Base-by-base conservation (phyloP, 2,797 vertebrate genomes). In the Poeciliopsis turneri region DNA sequence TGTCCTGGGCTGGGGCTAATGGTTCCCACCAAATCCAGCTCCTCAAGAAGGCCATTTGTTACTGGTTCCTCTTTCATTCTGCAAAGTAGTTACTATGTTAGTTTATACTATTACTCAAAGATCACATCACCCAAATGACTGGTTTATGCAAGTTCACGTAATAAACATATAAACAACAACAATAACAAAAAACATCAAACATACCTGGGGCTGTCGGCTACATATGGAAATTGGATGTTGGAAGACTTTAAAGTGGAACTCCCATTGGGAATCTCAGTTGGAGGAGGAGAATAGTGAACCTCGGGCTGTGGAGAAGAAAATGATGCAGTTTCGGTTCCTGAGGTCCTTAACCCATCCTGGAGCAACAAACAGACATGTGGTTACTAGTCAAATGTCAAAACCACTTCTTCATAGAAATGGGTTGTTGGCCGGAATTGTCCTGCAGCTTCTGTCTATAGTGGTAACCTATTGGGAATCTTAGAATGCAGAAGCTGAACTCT, bases 321-420 rank as follows among this genome's bases (percentile, higher is more conserved):
- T 77, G 80, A 79, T 74, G 91, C 85, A 0, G 95, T 88, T 86
- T 97, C 96, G 76, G 96, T 88, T 74, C 96, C 96, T 0, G 96
- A 96, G 81, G 97, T 96, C 81, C 97, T 95, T 78, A 97, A 94
- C 20, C 97, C 86, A 20, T 93, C 93, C 87, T 96, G 92, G 0
- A 94, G n/a, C 16, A 69, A 77, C 49, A 77, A n/a, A 4, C 89
- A 43, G 45, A 82, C 9, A 59, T 3, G 5, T 30, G 73, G 28
- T 82, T 45, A 80, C 4, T 23, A 33, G 12, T 66, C 57, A 33
- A 8, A 43, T 25, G 20, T 25, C 39, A 25, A n/a, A 16, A n/a
- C 0, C 18, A 70, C 11, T 70, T 68, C 10, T 20, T 68, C 20
- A 11, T 28, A 70, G 68, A 46, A 46, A 45, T 45, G 11, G 11